Percentiles rank a stretch among this genome's conserved stretches.
Evolutionary conservation across 2,888 invertebrate genomes (phyloP).

Genomic region (Monochamus alternatus): DNA sequence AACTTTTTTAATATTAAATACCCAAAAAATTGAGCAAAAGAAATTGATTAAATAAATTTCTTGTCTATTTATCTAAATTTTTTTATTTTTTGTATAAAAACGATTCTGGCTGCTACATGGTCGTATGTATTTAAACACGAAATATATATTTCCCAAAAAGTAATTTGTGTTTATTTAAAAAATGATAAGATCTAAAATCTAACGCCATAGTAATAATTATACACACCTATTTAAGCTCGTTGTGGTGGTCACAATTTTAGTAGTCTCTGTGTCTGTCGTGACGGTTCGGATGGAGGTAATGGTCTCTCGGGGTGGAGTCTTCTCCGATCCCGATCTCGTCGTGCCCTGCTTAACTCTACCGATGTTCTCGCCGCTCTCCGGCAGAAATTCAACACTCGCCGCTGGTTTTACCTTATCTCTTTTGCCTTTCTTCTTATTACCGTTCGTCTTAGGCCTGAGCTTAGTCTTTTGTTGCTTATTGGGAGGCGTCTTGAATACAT

Average conservation of each 20-base stretch:
- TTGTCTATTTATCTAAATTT: too few species aligned
- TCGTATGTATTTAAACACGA: too few species aligned
- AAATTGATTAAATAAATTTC: too few species aligned
- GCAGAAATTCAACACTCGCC: slow-evolving; percentile 40
- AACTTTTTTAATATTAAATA: too few species aligned
- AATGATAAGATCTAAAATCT: too few species aligned
- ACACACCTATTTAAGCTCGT: slow-evolving; percentile 63
- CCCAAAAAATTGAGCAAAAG: too few species aligned
- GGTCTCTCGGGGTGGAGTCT: slow-evolving; percentile 57
- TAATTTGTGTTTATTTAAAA: too few species aligned
- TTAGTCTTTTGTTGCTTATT: slow-evolving; percentile 54
- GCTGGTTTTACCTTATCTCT: slow-evolving; percentile 53
- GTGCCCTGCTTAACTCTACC: slow-evolving; percentile 36
- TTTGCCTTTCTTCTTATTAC: slow-evolving; percentile 61
- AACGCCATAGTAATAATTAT: neutral
- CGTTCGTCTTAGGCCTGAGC: slow-evolving; percentile 56
- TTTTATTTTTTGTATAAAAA: too few species aligned
- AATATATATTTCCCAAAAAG: too few species aligned
- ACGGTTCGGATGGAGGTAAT: slow-evolving; percentile 58
- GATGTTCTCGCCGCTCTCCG: slow-evolving; percentile 38
- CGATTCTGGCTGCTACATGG: too few species aligned
- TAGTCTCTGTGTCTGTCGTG: slow-evolving; percentile 64
- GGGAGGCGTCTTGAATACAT: slow-evolving; percentile 56
- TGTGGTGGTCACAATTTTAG: slow-evolving; percentile 64
- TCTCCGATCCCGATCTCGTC: slow-evolving; percentile 39